Conservation (phyloP, 2,888 invertebrate genomes). For the Entomobrya multifasciata region DNA sequence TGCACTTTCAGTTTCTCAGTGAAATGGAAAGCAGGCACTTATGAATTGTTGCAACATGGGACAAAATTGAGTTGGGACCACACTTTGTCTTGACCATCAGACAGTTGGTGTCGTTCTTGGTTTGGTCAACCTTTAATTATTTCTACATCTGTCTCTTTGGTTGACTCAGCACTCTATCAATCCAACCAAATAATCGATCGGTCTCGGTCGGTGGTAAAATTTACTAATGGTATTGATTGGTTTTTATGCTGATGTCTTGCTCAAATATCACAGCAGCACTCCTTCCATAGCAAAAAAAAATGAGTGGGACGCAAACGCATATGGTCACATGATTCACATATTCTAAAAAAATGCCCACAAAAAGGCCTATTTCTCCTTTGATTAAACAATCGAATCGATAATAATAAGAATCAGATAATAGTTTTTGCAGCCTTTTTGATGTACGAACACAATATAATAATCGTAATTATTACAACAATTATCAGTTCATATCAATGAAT, state of each 20-base stretch:
- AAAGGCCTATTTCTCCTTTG: slow-evolving; percentile 48
- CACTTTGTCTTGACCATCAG: background rate
- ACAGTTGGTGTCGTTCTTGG: background rate
- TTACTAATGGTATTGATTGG: background rate
- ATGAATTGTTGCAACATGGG: too few relatives aligned
- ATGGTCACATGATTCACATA: background rate
- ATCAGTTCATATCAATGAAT: slow-evolving; percentile 29
- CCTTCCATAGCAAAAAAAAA: background rate
- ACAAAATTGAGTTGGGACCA: too few relatives aligned
- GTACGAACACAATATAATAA: background rate
- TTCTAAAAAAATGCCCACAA: slow-evolving; percentile 3
- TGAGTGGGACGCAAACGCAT: background rate
- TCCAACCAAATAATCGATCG: background rate
- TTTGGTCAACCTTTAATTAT: slow-evolving; percentile 25
- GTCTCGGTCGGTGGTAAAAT: slow-evolving; percentile 6
- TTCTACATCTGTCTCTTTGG: slow-evolving; percentile 11
- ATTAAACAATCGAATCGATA: slow-evolving; percentile 32
- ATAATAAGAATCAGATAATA: background rate
- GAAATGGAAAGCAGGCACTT: slow-evolving; percentile 22
- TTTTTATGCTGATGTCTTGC: background rate
- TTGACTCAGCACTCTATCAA: background rate
- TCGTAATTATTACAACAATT: slow-evolving; percentile 33
- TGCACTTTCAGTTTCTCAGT: background rate
- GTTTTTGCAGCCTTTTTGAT: background rate
- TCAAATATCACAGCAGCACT: background rate